Conservation (phyloP, 1,140 invertebrate species). For the Marisa cornuarietis region DNA sequence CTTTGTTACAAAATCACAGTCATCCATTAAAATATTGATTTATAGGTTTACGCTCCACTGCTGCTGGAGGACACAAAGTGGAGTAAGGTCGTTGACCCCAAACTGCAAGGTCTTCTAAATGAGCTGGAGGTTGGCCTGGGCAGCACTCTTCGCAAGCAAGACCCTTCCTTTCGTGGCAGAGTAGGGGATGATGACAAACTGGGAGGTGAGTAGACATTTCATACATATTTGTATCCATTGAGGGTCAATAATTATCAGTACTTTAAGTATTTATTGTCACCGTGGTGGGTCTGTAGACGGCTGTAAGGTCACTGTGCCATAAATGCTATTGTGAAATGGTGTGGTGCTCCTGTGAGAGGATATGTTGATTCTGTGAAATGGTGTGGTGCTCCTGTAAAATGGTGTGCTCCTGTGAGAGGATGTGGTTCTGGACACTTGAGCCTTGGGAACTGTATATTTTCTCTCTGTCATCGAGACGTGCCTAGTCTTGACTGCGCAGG, state of each 20-base stretch:
- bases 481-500: too few species aligned
- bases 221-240: not conserved
- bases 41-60: constrained; percentile 59
- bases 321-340: too few species aligned
- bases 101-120: constrained; percentile 68
- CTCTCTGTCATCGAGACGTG: too few species aligned
- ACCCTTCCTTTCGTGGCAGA: constrained; percentile 49
- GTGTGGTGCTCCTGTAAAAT: too few species aligned
- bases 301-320: too few species aligned
- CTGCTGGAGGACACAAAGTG: constrained; percentile 69
- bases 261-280: not conserved
- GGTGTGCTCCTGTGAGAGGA: too few species aligned
- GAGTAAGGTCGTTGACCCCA: constrained; percentile 68
- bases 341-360: too few species aligned
- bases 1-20: not conserved
- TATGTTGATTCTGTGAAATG: too few species aligned
- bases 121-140: constrained; percentile 69
- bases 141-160: constrained; percentile 63
- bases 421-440: too few species aligned
- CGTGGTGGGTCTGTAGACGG: not conserved
- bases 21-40: not conserved
- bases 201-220: constrained; percentile 49
- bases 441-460: too few species aligned
- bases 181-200: constrained; percentile 52
- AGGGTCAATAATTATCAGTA: not conserved